Base-by-base conservation (phyloP, 2,888 invertebrate species). In the Sabatieria punctata region DNA sequence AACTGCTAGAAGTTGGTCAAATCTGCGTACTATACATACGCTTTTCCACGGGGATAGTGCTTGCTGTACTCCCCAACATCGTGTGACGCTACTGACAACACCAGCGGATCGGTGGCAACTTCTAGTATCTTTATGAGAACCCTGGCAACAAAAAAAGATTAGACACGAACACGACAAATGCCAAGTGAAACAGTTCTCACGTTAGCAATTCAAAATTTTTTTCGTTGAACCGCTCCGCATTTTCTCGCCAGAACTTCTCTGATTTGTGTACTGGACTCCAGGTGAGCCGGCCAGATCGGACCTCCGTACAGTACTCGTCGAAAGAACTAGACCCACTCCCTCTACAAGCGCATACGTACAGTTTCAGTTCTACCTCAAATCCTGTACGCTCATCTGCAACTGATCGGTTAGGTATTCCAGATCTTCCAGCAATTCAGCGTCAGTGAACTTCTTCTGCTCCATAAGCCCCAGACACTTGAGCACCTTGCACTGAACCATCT, bases 191-290 rank as follows among this genome's bases (percentile, higher is more conserved):
- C n/a, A n/a, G n/a, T n/a, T n/a, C n/a, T 56, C 56, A 73, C 65
- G 91, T 84, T 54, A 97, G 75, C 54, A 99, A 72, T 68, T 97
- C 95, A 67, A 89, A 93, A 62, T 93, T 93, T 69, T 89, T 91
- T 69, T 97, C 97, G 69, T 93, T 95, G 47, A 97, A 77, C 25
- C 89, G 78, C 53, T 77, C 78, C 1, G 93, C 93, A 72, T 97
- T 99, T 72, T 97, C 97, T 57, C 93, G 79, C 97, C 97, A 97
- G 74, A 97, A 97, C 71, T 91, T 89, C 45, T 89, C 86, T 3
- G 91, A 93, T 69, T 91, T 91, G 73, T 97, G 97, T 33, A 97
- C 97, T 0, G 97, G 97, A 15, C 91, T 91, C 97, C 97, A 97
- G 69, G 95, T 93, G 59, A 97, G 74, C 30, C 89, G 75, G 1